Evolutionary conservation across 2,888 invertebrate species (phyloP).

Genomic region (Agapostemon virescens): DNA sequence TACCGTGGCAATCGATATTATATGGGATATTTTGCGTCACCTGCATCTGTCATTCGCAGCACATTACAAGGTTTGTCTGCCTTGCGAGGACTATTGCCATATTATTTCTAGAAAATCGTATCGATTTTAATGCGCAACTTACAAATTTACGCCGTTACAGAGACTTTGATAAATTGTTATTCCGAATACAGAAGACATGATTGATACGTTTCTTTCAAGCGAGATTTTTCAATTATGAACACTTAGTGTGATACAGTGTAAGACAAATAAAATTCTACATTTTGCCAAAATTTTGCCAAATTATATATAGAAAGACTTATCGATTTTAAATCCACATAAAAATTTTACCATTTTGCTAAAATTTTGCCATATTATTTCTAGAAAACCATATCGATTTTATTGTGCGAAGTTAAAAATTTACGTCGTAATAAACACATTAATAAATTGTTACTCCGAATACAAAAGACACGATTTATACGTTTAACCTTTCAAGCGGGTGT

Average conservation of each 20-base stretch:
- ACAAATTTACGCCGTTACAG: slow-evolving; percentile 7
- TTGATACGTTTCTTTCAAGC: neutral
- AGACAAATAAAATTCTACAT: neutral
- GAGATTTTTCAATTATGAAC: neutral
- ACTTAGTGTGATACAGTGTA: neutral
- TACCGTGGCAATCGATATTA: slow-evolving; percentile 65
- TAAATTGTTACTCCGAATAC: no score
- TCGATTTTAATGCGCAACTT: slow-evolving; percentile 8
- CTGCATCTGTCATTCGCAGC: slow-evolving; percentile 65
- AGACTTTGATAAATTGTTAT: neutral
- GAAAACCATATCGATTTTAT: no score
- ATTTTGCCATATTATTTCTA: no score
- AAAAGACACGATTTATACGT: no score
- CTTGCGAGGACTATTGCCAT: slow-evolving; percentile 44
- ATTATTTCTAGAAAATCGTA: slow-evolving; percentile 35
- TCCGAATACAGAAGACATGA: neutral
- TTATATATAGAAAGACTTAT: no score
- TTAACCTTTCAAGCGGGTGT: no score
- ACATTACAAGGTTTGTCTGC: slow-evolving; percentile 55
- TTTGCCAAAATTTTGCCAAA: no score
- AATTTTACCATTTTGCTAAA: no score
- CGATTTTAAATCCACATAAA: no score
- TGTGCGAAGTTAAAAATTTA: no score
- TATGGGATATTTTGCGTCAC: slow-evolving; percentile 69
- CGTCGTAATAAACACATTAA: no score